Conservation (phyloP, 1,140 invertebrate species). For the Sycophila sp. region DNA sequence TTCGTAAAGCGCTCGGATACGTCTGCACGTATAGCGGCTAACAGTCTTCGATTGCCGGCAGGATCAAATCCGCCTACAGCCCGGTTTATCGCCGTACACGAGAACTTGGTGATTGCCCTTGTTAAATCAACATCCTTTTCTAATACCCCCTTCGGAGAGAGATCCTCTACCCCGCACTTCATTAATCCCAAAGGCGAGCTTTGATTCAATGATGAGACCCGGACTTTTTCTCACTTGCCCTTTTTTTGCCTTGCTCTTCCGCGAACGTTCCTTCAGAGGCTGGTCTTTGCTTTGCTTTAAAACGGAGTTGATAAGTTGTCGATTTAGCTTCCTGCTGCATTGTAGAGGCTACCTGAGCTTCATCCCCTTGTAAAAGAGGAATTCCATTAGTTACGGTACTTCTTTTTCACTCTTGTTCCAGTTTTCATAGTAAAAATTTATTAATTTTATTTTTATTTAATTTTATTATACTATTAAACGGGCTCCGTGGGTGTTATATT, state of each 20-base stretch:
- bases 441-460: too few species aligned
- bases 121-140: constrained; percentile 36
- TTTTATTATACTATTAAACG: too few species aligned
- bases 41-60: constrained; percentile 18
- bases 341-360: not conserved
- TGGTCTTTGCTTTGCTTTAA: not conserved
- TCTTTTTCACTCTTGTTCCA: too few species aligned
- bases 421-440: too few species aligned
- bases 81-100: too few species aligned
- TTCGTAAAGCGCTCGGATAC: not conserved
- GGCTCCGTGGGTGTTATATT: too few species aligned
- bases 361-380: not conserved
- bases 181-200: not conserved
- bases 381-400: too few species aligned
- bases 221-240: not conserved
- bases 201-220: constrained; percentile 4
- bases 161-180: not conserved
- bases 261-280: not conserved
- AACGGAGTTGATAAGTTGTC: not conserved
- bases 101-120: constrained; percentile 23
- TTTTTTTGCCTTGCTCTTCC: not conserved
- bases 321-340: not conserved
- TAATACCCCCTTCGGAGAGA: not conserved
- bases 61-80: not conserved
- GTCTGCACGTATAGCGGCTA: not conserved